phyloP scores from a whole-genome alignment of 37 sponge, comb jelly and placozoan genomes.

The Halisarca cf. caerulea region DNA sequence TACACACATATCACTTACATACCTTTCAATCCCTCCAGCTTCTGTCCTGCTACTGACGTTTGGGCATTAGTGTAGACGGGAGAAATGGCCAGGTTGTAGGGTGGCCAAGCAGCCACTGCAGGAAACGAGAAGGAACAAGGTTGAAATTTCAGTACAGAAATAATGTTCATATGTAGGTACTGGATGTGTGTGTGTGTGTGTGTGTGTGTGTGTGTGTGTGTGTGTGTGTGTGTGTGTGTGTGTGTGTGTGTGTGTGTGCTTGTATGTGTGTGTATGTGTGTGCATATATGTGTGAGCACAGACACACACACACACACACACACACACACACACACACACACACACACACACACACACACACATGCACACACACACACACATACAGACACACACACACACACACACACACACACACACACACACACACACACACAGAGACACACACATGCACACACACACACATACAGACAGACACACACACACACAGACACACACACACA shows the following conservation, averaged over 20 bases:
- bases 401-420: no score
- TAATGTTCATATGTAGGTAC: not conserved
- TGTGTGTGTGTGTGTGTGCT: not conserved
- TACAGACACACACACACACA: no score
- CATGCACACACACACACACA: no score
- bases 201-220: conserved; percentile 56
- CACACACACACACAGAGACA: no score
- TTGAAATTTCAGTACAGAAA: not conserved
- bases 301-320: no score
- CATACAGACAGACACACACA: no score
- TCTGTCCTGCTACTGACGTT: not conserved
- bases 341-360: no score
- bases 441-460: no score
- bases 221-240: conserved; percentile 10
- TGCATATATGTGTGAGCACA: no score
- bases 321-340: no score
- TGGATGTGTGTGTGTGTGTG: conserved; percentile 44
- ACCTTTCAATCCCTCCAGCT: conserved; percentile 23
- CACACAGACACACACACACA: no score
- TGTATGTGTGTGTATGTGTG: conserved; percentile 3
- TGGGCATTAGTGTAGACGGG: conserved; percentile 28
- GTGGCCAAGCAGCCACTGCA: conserved; percentile 17
- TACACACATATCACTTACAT: not conserved
- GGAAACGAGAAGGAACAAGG: not conserved
- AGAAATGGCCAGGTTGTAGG: conserved; percentile 26